Conservation (phyloP, 1,140 invertebrate species). For the Teleopsis dalmanni region DNA sequence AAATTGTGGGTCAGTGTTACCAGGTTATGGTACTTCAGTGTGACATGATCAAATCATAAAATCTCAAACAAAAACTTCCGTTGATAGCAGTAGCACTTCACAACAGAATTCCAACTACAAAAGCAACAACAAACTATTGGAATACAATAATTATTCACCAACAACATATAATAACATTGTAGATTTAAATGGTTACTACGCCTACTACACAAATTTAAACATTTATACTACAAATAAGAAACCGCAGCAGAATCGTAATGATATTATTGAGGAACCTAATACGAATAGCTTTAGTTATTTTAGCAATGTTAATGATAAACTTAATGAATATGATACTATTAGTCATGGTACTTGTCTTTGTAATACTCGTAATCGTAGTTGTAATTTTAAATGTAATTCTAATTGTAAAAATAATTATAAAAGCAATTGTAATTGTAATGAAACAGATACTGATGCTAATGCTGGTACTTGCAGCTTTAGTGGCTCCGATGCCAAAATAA, state of each 20-base stretch:
- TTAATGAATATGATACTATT: slow-evolving; percentile 22
- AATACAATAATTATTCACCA: slow-evolving; percentile 6
- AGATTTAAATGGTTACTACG: slow-evolving; percentile 30
- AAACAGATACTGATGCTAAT: neutral
- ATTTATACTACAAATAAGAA: neutral
- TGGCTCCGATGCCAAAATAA: neutral
- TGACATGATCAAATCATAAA: slow-evolving; percentile 31
- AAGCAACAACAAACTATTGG: slow-evolving; percentile 5
- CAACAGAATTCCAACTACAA: slow-evolving; percentile 11
- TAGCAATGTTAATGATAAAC: neutral
- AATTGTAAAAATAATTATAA: neutral
- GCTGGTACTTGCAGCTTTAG: no score
- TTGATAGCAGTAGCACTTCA: neutral
- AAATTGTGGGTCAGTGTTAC: slow-evolving; percentile 31
- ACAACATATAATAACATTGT: slow-evolving; percentile 14
- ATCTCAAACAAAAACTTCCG: neutral
- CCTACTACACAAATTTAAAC: slow-evolving; percentile 30
- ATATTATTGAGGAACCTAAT: neutral
- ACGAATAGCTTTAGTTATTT: slow-evolving; percentile 2
- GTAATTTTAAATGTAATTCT: slow-evolving; percentile 21
- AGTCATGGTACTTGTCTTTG: neutral
- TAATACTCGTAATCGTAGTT: slow-evolving; percentile 23
- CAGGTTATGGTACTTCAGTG: slow-evolving; percentile 42
- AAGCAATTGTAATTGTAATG: slow-evolving; percentile 3
- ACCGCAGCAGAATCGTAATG: neutral